Conservation (phyloP, 2,113 vertebrate genomes). For the Castor canadensis region DNA sequence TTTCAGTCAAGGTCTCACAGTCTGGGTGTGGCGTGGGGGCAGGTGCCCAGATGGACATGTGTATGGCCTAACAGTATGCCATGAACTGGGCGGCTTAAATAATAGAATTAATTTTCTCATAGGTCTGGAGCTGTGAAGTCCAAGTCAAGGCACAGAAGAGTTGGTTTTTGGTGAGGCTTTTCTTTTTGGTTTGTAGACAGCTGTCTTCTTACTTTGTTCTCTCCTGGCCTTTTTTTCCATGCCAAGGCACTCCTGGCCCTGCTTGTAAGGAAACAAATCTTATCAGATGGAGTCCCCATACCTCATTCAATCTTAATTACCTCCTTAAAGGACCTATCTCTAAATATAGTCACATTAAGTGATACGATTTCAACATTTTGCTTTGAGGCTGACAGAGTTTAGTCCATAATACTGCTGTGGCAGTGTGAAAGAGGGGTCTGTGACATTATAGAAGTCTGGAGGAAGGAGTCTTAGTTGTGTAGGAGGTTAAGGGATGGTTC, state of each 20-base stretch:
- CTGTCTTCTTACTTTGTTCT: background rate
- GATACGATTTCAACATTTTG: background rate
- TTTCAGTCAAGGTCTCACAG: background rate
- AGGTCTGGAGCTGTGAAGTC: no score
- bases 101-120: background rate
- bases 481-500: background rate
- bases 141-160: background rate
- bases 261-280: background rate
- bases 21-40: background rate
- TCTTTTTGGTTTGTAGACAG: background rate
- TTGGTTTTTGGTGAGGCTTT: background rate
- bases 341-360: background rate
- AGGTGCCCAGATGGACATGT: background rate
- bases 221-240: background rate
- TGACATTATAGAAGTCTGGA: background rate
- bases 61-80: background rate
- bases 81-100: background rate
- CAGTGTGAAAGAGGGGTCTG: background rate
- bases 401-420: background rate
- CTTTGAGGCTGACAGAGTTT: background rate
- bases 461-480: background rate
- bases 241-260: background rate
- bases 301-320: conserved; percentile 17
- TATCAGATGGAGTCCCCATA: background rate
- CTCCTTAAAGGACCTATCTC: background rate